Conservation (phyloP, 2,797 vertebrate genomes). For the Manis crassicaudata region DNA sequence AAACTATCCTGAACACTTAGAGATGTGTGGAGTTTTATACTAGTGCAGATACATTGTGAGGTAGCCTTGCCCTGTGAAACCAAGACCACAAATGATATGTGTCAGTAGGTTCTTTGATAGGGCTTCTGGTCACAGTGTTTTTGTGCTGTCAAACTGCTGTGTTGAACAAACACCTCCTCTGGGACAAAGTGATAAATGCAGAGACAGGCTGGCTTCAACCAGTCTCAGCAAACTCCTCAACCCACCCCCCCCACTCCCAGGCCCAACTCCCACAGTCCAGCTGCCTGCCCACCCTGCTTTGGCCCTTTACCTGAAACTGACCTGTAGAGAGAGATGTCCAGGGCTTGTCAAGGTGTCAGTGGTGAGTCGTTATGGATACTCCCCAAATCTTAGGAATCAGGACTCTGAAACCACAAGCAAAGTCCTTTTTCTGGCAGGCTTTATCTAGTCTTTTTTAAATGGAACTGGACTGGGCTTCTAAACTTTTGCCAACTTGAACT, state of each 20-base stretch:
- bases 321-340: constrained; percentile 38
- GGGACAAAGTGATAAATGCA: constrained; percentile 90
- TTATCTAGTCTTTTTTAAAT: constrained; percentile 73
- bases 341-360: constrained; percentile 68
- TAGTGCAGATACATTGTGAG: constrained; percentile 80
- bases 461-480: constrained; percentile 60
- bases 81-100: constrained; percentile 86
- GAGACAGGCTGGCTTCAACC: constrained; percentile 90
- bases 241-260: constrained; percentile 54
- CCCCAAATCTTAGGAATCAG: constrained; percentile 55
- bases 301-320: constrained; percentile 71
- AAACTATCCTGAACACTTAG: constrained; percentile 42
- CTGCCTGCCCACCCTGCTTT: not conserved
- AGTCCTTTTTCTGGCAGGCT: constrained; percentile 62
- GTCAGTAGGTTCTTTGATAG: constrained; percentile 90
- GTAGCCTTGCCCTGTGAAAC: constrained; percentile 81
- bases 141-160: constrained; percentile 90
- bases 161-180: constrained; percentile 94
- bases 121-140: constrained; percentile 86
- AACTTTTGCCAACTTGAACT: constrained; percentile 79
- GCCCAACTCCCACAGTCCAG: constrained; percentile 1
- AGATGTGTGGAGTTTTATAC: constrained; percentile 73
- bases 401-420: constrained; percentile 55
- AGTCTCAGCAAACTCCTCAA: constrained; percentile 82
- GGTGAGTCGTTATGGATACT: constrained; percentile 69